Base-by-base conservation (phyloP, 2,888 invertebrate genomes). In the Pristionchus exspectatus region DNA sequence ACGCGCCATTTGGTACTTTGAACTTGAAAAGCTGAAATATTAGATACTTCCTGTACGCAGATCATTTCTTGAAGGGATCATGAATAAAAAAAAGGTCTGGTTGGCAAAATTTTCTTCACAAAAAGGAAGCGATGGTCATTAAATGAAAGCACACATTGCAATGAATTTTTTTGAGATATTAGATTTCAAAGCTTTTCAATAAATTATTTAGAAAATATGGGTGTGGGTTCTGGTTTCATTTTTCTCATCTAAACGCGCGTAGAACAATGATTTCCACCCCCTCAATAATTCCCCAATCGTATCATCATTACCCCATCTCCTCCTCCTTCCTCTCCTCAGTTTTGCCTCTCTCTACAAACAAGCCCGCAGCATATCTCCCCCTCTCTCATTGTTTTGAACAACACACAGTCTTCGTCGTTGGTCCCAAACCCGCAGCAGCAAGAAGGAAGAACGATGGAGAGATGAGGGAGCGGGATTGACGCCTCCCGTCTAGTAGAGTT, bases 271-370 rank as follows among this genome's bases (percentile, higher is more conserved):
- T 50, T 50, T 3, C 44, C 4, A 44, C 44, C 44, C 44, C 44
- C 44, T 50, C 30, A 33, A 74, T 74, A 33, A 74, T 74, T 74
- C 74, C 72, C 63, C 21, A 21, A 30, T 72, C 30, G 30, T 18
- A 74, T 74, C 74, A 74, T 74, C 74, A 74, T 74, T 33, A 83
- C 21, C 27, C 81, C n/a, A 81, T 81, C 50, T n/a, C 50, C 24
- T 87, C 85, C 5, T 50, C 44, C 44, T 50, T 50, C 72, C 69
- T 38, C 38, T 66, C 83, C n/a, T 18, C 54, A 24, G 27, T 69
- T 86, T 72, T 56, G 30, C 44, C 59, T 59, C 84, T 7, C n/a
- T 84, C 77, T 87, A 16, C 9, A 44, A 24, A n/a, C 87, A 66
- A 72, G 30, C 74, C 74, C 74, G 30, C 69, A 72, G 30, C 69